Base-by-base conservation (phyloP, 2,888 invertebrate genomes). In the Orthosia cruda region DNA sequence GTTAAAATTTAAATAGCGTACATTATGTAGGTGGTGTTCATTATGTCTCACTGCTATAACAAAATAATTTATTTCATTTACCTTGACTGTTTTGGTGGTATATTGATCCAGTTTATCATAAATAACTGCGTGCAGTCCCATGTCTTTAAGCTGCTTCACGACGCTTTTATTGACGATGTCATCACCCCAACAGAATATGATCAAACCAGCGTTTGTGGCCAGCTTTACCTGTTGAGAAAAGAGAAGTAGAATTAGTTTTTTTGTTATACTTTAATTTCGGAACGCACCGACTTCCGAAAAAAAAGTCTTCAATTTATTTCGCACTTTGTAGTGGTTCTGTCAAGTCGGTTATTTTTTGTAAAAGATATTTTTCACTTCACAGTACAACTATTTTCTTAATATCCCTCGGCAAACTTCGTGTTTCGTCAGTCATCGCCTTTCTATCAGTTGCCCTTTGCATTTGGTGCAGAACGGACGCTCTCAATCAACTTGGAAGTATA, bases 171-270 rank as follows among this genome's bases (percentile, higher is more conserved):
- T 98, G 89, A 99, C 99, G 92, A 99, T 99, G 90, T 99, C 99
- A 89, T 99, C 99, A 45, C 99, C 99, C 99, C 99, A 99, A 91
- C 99, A 99, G 95, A 99, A 99, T 81, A 99, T 97, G 9, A 99
- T 98, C 70, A 99, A 97, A 16, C 98, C 98, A 20, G 98, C 97
- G 88, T 98, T 97, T 86, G 98, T 98, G 3, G 98, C 99, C 83
- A 98, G 93, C 89, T 98, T 97, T 16, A 99, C 98, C 98, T 98
- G 91, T 57, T 91, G 89, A 67, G 7, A 45, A 55, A 64, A 73
- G 55, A 70, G 2, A 40, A 40, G 40, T 9, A 9, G 9, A 40
- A 9, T 40, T 40, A 40, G 9, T 40, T 40, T 40, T 40, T 40
- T 1, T 40, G 40, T 40, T 40, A 40, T 0, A 40, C 40, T 40